Base-by-base conservation (phyloP, 1,140 invertebrate species). In the Drosophila malerkotliana region DNA sequence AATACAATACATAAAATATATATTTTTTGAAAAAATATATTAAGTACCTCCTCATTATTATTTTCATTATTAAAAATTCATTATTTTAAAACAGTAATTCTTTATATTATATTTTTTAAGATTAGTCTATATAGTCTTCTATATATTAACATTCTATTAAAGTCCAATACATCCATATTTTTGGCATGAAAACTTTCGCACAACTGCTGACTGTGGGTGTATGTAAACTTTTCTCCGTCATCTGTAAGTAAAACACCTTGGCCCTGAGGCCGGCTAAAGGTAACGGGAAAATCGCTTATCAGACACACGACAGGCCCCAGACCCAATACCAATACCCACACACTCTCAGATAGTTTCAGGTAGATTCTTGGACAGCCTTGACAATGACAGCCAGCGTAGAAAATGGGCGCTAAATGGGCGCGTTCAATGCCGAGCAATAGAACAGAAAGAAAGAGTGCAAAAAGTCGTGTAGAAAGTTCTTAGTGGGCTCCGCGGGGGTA, bases 371-470 rank as follows among this genome's bases (percentile, higher is more conserved):
- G 66, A 72, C 71, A 82, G 82, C 82, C 82, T 87, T 87, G 82
- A 87, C 82, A 87, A 88, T 87, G 82, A 82, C 82, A 88, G 59
- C 66, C 37, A 82, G 84, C 73, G 53, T 78, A 76, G 72, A 76
- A 76, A 68, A 76, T 60, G 72, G 72, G 62, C 72, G 62, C 52
- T 60, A 75, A 85, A 71, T 77, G 72, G 64, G 61, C 60, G 76
- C 59, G 44, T 47, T 34, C 53, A 54, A 47, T 14, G 53, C 48
- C 30, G 41, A 14, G 44, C 15, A 47, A 24, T 47, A 10, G 8
- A 21, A 47, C 8, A 44, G 14, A 41, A 15, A 41, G 21, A 61
- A 74, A 58, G 53, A 64, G 69, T 81, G 74, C 61, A 78, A 63
- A 87, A 84, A 69, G 71, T 54, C 10, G 34, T 10, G 10, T 10